These are phyloP conservation scores for Dysdera silvatica DNA, from an alignment of 1,140 invertebrate species.

Conservation along the genomic window DNA sequence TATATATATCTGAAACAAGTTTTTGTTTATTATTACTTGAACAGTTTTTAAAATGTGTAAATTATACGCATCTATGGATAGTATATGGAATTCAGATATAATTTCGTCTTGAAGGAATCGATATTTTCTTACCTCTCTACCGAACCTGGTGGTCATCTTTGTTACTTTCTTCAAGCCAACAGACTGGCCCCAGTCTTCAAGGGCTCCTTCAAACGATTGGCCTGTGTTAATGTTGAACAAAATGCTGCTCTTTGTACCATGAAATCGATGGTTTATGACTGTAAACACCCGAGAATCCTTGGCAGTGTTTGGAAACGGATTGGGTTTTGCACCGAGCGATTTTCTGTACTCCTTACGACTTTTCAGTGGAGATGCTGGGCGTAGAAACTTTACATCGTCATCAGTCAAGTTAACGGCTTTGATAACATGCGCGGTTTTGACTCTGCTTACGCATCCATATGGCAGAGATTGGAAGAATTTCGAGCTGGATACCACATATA, in stretches of 20 bases:
- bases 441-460: background rate
- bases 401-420: background rate
- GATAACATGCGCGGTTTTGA: background rate
- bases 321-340: background rate
- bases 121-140: constrained; percentile 65
- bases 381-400: constrained; percentile 31
- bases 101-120: no score
- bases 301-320: constrained; percentile 38
- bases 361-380: constrained; percentile 45
- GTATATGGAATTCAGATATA: no score
- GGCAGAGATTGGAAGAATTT: constrained; percentile 64
- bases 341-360: constrained; percentile 36
- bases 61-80: background rate
- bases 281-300: constrained; percentile 65
- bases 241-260: constrained; percentile 68
- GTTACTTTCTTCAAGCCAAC: constrained; percentile 77
- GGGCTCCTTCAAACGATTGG: constrained; percentile 86
- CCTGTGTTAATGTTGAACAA: constrained; percentile 80
- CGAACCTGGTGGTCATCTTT: constrained; percentile 78
- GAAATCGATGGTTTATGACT: constrained; percentile 82
- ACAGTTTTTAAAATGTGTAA: no score
- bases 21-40: no score
- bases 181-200: constrained; percentile 83
- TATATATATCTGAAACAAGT: no score
- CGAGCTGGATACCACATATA: constrained; percentile 82